Evolutionary conservation across 2,113 vertebrate genomes (phyloP).

Genomic region (Cryptomyrus ogoouensis): DNA sequence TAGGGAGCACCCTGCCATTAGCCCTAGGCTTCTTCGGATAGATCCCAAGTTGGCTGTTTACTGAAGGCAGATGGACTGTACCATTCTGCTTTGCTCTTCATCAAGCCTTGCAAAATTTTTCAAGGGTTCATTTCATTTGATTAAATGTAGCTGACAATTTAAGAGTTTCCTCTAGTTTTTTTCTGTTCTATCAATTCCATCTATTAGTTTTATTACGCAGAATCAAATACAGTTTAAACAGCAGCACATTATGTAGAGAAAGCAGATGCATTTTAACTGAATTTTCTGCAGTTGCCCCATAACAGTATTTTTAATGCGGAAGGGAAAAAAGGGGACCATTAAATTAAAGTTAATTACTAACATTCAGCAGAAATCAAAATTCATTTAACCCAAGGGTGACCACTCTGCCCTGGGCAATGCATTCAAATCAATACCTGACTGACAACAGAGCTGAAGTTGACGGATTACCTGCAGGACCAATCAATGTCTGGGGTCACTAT

Average conservation of each 20-base stretch:
- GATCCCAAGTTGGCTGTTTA: not conserved
- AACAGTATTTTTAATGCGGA: not conserved
- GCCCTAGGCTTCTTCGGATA: not conserved
- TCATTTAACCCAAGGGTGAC: conserved; percentile 8
- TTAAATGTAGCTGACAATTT: not conserved
- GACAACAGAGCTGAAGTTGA: not conserved
- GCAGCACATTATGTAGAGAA: not conserved
- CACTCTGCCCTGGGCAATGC: not conserved
- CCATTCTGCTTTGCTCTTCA: not conserved
- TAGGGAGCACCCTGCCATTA: not conserved
- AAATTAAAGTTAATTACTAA: not conserved
- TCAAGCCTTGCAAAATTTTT: not conserved
- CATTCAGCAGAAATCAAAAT: not conserved
- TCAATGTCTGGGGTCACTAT: not conserved
- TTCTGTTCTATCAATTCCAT: not conserved
- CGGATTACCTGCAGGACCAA: not conserved
- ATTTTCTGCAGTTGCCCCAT: not conserved
- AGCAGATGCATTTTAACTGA: not conserved
- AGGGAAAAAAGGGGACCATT: not conserved
- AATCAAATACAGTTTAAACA: not conserved
- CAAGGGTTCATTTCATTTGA: not conserved
- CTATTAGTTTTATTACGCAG: not conserved
- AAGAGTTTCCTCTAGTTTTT: not conserved
- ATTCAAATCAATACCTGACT: not conserved
- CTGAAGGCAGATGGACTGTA: not conserved